phyloP scores from a whole-genome alignment of 2,113 vertebrate species.

The Proteles cristata region DNA sequence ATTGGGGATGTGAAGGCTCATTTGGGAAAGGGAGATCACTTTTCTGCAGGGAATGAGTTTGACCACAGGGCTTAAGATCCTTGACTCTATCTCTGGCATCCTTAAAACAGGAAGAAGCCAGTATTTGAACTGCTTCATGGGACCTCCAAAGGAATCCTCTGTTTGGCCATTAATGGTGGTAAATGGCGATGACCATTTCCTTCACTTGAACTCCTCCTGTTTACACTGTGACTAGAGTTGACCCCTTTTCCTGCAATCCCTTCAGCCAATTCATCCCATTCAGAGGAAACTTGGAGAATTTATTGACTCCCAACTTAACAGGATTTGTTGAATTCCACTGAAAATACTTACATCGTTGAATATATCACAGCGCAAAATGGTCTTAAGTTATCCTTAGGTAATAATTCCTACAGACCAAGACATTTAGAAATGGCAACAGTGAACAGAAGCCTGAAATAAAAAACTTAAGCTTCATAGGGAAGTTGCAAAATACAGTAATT shows the following conservation, averaged over 20 bases:
- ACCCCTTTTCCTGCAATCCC: background rate
- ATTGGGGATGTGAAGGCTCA: background rate
- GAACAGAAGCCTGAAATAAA: background rate
- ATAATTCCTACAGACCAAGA: background rate
- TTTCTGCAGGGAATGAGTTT: background rate
- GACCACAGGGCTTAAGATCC: background rate
- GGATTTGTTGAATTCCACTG: background rate
- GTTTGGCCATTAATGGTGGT: background rate
- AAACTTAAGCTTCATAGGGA: background rate
- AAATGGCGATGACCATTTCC: background rate
- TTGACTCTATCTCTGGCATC: background rate
- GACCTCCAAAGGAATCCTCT: background rate
- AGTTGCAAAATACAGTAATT: background rate
- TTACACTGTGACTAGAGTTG: background rate
- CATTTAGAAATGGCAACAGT: constrained; percentile 9
- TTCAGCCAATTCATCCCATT: background rate
- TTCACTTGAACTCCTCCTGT: background rate
- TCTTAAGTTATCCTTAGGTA: background rate
- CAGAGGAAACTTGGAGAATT: background rate
- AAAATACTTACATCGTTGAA: background rate
- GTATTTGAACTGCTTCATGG: background rate
- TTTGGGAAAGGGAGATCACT: background rate
- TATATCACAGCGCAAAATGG: background rate
- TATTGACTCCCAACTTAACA: background rate
- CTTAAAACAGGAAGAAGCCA: background rate